Base-by-base conservation (phyloP, 1,140 invertebrate species). In the Plutomurus gul region DNA sequence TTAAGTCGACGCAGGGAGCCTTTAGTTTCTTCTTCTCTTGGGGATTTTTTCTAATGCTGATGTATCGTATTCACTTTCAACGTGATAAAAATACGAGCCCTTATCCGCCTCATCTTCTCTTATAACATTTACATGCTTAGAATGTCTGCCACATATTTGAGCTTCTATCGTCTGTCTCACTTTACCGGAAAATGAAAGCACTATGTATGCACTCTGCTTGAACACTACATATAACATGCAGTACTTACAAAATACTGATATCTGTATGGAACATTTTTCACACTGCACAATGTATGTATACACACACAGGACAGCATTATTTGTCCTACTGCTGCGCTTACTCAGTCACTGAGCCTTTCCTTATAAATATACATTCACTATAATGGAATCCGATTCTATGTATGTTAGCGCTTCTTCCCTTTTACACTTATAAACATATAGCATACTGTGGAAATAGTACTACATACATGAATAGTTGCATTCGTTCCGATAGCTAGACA, bases 81-180 rank as follows among this genome's bases (percentile, higher is more conserved):
- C 78, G 78, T 80, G 78, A 80, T 75, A 80, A 80, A 80, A 80
- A 80, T 80, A 80, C 78, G 73, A 79, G 77, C 78, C 56, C 71
- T 75, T 74, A 77, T 80, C 78, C 46, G 73, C 56, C 71, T 75
- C 78, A 77, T 80, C 78, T 74, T 79, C 78, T 77, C 60, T 46
- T 60, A 8, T 27, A 70, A 49, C 51, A 70, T 76, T 80, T 80
- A 80, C 78, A 80, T 80, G 76, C 78, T 40, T 71, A 76, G 78
- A 80, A 73, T 75, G 76, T 43, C 65, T 33, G 39, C 56, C 51
- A 60, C 78, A 73, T 73, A 74, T 78, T 75, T 75, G 70, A 72
- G 70, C 70, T 20, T 20, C 70, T 77, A 43, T 40, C 72, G 30
- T 36, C 77, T 72, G 36, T 72, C 70, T 72, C 40, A 36, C 25